Evolutionary conservation across 2,888 invertebrate species (phyloP).

Genomic region (Heteromurus nitidus): DNA sequence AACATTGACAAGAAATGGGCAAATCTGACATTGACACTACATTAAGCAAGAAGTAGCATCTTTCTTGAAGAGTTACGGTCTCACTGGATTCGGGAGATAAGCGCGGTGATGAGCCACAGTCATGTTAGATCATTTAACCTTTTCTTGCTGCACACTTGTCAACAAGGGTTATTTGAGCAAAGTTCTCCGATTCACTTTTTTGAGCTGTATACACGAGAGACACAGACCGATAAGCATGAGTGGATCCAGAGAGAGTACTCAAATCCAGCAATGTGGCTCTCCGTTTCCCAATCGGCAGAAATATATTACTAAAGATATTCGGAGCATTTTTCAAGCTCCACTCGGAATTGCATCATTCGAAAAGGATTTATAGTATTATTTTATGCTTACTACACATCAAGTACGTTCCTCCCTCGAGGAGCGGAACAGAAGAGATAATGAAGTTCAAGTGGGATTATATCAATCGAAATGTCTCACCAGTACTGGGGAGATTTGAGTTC

Average conservation of each 20-base stretch:
- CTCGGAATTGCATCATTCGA: constrained; percentile 23
- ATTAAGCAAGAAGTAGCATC: not conserved
- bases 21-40: constrained; percentile 58
- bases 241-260: not conserved
- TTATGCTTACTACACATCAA: not conserved
- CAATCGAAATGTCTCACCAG: constrained; percentile 4
- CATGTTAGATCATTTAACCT: constrained; percentile 50
- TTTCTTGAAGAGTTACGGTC: constrained; percentile 7
- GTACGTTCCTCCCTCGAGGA: constrained; percentile 9
- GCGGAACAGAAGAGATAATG: constrained; percentile 12
- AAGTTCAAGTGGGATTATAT: constrained; percentile 36
- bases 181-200: not conserved
- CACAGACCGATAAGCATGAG: constrained; percentile 13
- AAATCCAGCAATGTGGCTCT: constrained; percentile 1
- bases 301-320: not conserved
- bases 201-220: not conserved
- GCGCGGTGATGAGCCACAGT: constrained; percentile 47
- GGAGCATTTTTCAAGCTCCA: constrained; percentile 24
- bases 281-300: not conserved
- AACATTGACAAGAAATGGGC: constrained; percentile 49
- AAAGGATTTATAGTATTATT: constrained; percentile 33
- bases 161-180: constrained; percentile 14
- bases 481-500: too few species aligned
- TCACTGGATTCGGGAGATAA: constrained; percentile 33
- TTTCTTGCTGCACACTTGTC: constrained; percentile 41